These are phyloP conservation scores for Cydia amplana DNA, from an alignment of 1,140 invertebrate genomes.

Conservation along the genomic window DNA sequence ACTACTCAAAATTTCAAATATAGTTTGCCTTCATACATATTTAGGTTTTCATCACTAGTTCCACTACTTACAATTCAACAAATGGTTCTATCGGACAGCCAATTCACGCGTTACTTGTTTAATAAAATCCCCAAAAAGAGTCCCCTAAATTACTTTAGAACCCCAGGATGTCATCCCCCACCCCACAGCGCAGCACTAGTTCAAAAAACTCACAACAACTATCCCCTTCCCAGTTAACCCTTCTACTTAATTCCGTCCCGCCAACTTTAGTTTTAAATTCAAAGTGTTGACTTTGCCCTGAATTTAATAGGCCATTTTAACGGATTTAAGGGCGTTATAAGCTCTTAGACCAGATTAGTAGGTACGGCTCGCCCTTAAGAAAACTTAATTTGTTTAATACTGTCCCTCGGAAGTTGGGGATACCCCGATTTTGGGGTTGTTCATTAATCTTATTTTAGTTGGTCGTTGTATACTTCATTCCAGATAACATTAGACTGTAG, in stretches of 20 bases:
- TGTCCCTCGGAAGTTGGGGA: not conserved
- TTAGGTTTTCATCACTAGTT: too few species aligned
- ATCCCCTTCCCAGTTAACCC: not conserved
- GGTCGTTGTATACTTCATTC: not conserved
- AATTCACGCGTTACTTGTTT: too few species aligned
- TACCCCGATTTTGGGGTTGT: not conserved
- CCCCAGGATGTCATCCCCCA: too few species aligned
- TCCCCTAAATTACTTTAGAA: too few species aligned
- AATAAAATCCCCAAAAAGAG: too few species aligned
- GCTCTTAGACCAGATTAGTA: constrained; percentile 27
- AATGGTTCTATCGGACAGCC: too few species aligned
- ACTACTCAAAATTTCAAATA: too few species aligned
- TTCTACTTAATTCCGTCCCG: not conserved
- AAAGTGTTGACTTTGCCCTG: constrained; percentile 28
- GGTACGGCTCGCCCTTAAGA: constrained; percentile 12
- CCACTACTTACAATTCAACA: too few species aligned
- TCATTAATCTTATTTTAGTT: not conserved
- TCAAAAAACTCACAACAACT: not conserved
- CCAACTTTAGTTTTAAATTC: constrained; percentile 31
- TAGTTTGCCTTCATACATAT: too few species aligned
- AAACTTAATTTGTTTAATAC: constrained; percentile 24
- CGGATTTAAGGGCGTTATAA: constrained; percentile 28
- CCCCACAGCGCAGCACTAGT: not conserved
- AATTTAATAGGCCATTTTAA: constrained; percentile 20
- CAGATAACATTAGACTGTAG: too few species aligned